A percentile compares a stretch with the other conserved stretches of the same genome.
phyloP scores from a whole-genome alignment of 2,797 vertebrate genomes.

The Ibycter americanus region DNA sequence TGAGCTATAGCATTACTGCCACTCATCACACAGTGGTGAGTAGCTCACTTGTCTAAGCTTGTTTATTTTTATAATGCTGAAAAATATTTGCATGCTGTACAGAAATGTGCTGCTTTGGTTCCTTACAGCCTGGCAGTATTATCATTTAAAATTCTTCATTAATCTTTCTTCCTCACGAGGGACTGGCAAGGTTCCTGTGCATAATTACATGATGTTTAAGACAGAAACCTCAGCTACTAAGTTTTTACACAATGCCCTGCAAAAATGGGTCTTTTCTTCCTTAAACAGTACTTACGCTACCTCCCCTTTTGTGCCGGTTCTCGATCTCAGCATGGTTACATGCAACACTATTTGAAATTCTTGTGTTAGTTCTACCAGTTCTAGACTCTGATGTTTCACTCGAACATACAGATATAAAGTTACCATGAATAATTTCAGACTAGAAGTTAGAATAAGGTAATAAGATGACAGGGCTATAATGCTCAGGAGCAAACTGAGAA shows the following conservation, averaged over 20 bases:
- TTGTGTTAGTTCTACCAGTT: neutral
- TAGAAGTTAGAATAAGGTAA: neutral
- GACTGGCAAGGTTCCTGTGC: constrained; percentile 34
- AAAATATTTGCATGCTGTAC: constrained; percentile 43
- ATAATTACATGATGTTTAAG: constrained; percentile 13
- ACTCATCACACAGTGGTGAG: constrained; percentile 49
- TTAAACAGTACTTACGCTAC: neutral
- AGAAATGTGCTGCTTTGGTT: constrained; percentile 40
- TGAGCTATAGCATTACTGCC: constrained; percentile 36
- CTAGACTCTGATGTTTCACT: neutral
- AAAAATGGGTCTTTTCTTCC: neutral
- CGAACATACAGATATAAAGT: neutral
- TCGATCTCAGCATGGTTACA: neutral
- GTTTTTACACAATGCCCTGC: neutral
- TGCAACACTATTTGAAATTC: neutral
- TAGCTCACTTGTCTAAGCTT: constrained; percentile 63
- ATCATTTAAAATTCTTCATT: constrained; percentile 46
- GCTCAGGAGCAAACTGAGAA: neutral
- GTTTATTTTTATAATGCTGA: constrained; percentile 62
- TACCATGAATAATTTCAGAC: neutral
- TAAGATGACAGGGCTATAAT: rapidly evolving
- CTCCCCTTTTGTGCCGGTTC: neutral
- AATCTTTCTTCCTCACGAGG: constrained; percentile 25
- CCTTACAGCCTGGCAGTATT: neutral
- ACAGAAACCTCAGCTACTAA: neutral